Evolutionary conservation across 1,140 invertebrate genomes (phyloP), one percentile per base, ranked within the genome.

Genomic region (Drosophila varians): DNA sequence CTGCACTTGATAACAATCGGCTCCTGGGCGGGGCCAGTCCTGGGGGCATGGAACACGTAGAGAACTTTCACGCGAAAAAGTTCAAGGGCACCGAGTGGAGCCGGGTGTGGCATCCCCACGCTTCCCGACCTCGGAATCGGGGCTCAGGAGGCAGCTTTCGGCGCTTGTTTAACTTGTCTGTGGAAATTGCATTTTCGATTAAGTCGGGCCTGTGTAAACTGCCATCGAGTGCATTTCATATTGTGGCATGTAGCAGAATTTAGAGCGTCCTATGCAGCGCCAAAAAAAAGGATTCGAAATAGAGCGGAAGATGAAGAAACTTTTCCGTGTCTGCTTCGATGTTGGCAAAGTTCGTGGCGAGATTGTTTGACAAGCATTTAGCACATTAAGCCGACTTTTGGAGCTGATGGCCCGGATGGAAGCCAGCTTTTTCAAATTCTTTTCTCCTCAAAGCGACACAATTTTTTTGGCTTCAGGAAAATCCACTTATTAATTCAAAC

Each of bases 1-100:
- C 77, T 82, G 73, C 56, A 87, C 77, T 71, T 87, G 82, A 87
- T 87, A 87, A 82, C 74, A 87, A 87, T 87, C 82, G 60, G 55
- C n/a, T 64, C 53, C 52, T 18, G 23, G 54, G 34, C 11, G 51
- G 51, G 19, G 4, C 16, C 16, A 7, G 16, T 12, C 19, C 18
- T 19, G 4, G 31, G 53, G 31, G n/a, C 42, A 28, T 19, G 18
- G 45, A 4, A 11, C 42, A 21, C 16, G 23, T 36, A 19, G 42
- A 74, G n/a, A 82, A 56, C 31, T 73, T 62, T 71, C 42, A 68
- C 68, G 77, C 77, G 65, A 64, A 87, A 78, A 86, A 87, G 83
- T 87, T 87, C 82, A 87, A 87, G 82, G 82, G 49, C 82, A 88
- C 42, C 45, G 18, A 40, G 16, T 26, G 26, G 46, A 11, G 31